These are phyloP conservation scores for Brachionus asplanchnoidis DNA, from an alignment of 1,140 invertebrate species.

Conservation along the genomic window DNA sequence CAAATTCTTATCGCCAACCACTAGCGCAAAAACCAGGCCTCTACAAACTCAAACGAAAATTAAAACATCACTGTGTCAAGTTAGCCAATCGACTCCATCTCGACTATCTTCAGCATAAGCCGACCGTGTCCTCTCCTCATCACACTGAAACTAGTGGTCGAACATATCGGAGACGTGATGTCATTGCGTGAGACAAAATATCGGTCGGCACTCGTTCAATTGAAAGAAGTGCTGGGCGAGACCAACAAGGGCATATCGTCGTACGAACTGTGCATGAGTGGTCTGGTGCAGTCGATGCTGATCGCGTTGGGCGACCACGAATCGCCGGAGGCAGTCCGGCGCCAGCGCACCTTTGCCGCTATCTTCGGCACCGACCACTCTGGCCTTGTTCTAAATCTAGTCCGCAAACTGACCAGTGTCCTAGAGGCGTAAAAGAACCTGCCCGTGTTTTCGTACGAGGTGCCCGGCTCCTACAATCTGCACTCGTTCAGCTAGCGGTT, in stretches of 20 bases:
- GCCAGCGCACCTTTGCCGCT: constrained; percentile 44
- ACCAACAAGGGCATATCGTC: neutral
- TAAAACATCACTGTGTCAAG: neutral
- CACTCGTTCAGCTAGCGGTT: constrained; percentile 37
- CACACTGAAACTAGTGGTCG: neutral
- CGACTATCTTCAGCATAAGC: neutral
- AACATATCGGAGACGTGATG: neutral
- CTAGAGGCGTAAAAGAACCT: constrained; percentile 91
- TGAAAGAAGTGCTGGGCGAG: neutral
- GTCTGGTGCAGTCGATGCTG: constrained; percentile 44
- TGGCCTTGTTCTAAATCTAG: constrained; percentile 69
- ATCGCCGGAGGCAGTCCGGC: neutral
- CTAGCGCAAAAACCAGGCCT: constrained; percentile 77
- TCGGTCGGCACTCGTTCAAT: neutral
- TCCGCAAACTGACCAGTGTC: constrained; percentile 82
- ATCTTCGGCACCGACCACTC: constrained; percentile 47
- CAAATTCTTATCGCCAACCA: constrained; percentile 35
- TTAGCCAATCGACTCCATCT: neutral
- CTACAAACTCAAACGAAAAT: constrained; percentile 89
- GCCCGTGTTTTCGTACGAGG: constrained; percentile 85
- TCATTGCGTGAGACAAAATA: neutral
- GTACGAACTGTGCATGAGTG: constrained; percentile 43
- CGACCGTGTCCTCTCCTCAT: neutral
- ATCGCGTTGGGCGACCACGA: constrained; percentile 34
- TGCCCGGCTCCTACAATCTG: too few species aligned